Evolutionary conservation across 2,797 vertebrate genomes (phyloP).

Genomic region (Xiphophorus birchmanni): DNA sequence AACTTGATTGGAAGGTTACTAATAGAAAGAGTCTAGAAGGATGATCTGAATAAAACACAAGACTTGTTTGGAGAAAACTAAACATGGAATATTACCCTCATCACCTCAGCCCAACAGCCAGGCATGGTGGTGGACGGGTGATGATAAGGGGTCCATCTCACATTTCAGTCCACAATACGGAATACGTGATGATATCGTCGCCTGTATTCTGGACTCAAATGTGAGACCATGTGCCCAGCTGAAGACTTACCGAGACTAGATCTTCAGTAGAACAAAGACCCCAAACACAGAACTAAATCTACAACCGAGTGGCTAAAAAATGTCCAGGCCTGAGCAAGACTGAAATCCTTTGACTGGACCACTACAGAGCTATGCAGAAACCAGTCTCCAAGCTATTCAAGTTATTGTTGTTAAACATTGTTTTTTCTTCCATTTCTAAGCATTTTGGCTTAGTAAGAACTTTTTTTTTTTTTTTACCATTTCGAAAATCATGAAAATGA

Average conservation of each 20-base stretch:
- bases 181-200: too few species aligned
- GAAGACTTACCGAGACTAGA: not conserved
- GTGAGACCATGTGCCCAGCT: not conserved
- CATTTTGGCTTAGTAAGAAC: not conserved
- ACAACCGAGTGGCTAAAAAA: not conserved
- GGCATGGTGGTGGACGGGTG: not conserved
- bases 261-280: not conserved
- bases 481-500: not conserved
- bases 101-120: not conserved
- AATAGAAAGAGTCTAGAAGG: not conserved
- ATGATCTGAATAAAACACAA: not conserved
- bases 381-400: not conserved
- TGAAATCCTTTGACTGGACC: not conserved
- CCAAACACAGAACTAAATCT: not conserved
- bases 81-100: not conserved
- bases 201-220: not conserved
- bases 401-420: not conserved
- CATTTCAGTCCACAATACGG: too few species aligned
- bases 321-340: not conserved
- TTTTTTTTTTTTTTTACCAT: not conserved
- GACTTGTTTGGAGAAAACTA: not conserved
- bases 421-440: not conserved
- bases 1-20: not conserved
- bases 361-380: not conserved
- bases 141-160: not conserved